Conservation (phyloP, 2,888 invertebrate species). For the Agonopterix heracliana region DNA sequence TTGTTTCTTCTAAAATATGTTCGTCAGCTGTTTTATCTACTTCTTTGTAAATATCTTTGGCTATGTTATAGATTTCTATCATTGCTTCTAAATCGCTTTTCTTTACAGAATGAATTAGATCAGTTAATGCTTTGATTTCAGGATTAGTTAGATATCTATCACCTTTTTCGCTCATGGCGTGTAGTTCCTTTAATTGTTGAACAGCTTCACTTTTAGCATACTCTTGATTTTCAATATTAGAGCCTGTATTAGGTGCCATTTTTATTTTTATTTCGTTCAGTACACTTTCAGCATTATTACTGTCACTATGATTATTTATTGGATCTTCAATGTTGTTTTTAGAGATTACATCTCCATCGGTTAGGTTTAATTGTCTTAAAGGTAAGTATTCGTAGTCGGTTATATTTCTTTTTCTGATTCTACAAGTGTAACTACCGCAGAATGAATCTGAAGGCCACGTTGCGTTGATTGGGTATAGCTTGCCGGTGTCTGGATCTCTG, state of each 20-base stretch:
- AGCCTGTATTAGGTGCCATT: neutral
- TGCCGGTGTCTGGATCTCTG: conserved; percentile 62
- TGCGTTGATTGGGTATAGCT: conserved; percentile 47
- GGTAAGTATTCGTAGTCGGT: conserved; percentile 8
- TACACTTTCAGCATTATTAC: neutral
- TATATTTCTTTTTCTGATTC: conserved; percentile 35
- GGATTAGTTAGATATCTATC: conserved; percentile 53
- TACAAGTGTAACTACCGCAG: conserved; percentile 67
- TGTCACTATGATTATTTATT: neutral
- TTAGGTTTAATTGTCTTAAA: neutral
- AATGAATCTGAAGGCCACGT: conserved; percentile 60
- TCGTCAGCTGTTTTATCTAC: conserved; percentile 35
- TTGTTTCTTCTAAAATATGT: conserved; percentile 20
- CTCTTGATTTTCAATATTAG: neutral
- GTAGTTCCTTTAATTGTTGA: neutral
- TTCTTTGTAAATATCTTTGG: conserved; percentile 61
- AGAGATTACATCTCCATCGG: conserved; percentile 1
- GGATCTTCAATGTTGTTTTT: neutral
- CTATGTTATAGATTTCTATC: conserved; percentile 59
- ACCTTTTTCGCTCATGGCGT: neutral
- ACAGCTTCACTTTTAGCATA: neutral
- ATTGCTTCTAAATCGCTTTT: conserved; percentile 63
- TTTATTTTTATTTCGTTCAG: neutral
- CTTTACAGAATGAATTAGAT: conserved; percentile 49
- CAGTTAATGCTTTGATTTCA: conserved; percentile 52